Conservation (phyloP, 2,888 invertebrate genomes). For the Erebia aethiops region DNA sequence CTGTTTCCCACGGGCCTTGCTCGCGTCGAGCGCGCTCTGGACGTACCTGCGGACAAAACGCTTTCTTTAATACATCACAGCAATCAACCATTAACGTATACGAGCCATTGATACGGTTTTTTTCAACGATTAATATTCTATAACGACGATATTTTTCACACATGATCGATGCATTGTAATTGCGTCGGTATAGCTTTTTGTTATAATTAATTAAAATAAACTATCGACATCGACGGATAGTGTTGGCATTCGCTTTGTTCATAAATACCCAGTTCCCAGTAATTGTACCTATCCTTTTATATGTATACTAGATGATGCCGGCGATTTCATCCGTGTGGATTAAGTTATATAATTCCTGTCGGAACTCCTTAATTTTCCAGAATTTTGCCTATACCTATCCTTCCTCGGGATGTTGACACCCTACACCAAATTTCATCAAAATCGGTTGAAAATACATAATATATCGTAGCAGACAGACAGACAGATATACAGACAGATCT, state of each 20-base stretch:
- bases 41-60: slow-evolving; percentile 52
- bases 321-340: no score
- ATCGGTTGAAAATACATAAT: no score
- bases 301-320: no score
- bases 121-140: slow-evolving; percentile 5
- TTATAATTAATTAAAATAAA: slow-evolving; percentile 6
- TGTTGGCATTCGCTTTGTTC: slow-evolving; percentile 5
- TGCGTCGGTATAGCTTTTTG: slow-evolving; percentile 1
- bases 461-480: no score
- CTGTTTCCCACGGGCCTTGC: slow-evolving; percentile 54
- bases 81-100: slow-evolving; percentile 3
- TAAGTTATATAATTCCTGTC: no score
- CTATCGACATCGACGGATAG: neutral
- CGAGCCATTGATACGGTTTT: slow-evolving; percentile 18
- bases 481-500: no score
- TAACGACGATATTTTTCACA: slow-evolving; percentile 9
- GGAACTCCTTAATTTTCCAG: no score
- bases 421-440: no score
- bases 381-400: no score
- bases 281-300: neutral
- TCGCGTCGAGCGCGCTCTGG: slow-evolving; percentile 12
- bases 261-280: neutral
- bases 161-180: slow-evolving; percentile 11
- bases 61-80: slow-evolving; percentile 1
- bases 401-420: no score